Evolutionary conservation across 2,888 invertebrate genomes (phyloP).

Genomic region (Drosophila falleni): DNA sequence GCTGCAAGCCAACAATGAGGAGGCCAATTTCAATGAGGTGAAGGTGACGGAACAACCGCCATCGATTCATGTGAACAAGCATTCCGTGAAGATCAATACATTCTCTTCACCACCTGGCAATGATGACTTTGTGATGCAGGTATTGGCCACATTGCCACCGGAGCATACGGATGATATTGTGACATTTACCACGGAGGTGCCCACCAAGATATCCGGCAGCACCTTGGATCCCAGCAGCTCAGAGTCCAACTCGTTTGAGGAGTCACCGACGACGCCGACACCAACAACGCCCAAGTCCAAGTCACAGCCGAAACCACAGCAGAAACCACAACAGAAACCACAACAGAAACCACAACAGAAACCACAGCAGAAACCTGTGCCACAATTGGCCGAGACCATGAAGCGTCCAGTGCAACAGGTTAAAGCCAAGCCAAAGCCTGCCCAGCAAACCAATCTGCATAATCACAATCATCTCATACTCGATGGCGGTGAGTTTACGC

Average conservation of each 20-base stretch:
- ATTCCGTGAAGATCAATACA: constrained; percentile 82
- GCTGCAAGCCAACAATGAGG: constrained; percentile 54
- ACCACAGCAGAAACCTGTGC: constrained; percentile 42
- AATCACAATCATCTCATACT: constrained; percentile 76
- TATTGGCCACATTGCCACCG: constrained; percentile 77
- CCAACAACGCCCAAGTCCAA: constrained; percentile 44
- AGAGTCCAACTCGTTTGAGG: constrained; percentile 82
- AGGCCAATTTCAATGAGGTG: constrained; percentile 43
- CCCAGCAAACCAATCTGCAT: constrained; percentile 52
- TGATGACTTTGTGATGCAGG: constrained; percentile 83
- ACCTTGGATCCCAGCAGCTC: constrained; percentile 75
- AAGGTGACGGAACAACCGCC: constrained; percentile 60
- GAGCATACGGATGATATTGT: constrained; percentile 60
- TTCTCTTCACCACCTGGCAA: constrained; percentile 78
- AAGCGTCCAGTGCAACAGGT: constrained; percentile 54
- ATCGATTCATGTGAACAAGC: constrained; percentile 77
- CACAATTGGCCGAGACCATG: constrained; percentile 61
- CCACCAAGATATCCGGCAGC: constrained; percentile 79
- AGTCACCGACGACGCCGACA: constrained; percentile 43
- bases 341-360: constrained; percentile 23
- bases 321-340: constrained; percentile 21
- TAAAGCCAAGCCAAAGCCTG: constrained; percentile 52
- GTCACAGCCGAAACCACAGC: constrained; percentile 30
- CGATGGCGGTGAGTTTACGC: constrained; percentile 86
- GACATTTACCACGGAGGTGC: constrained; percentile 82